These are phyloP conservation scores for Mycteria americana DNA, from an alignment of 2,797 vertebrate species.

Conservation along the genomic window DNA sequence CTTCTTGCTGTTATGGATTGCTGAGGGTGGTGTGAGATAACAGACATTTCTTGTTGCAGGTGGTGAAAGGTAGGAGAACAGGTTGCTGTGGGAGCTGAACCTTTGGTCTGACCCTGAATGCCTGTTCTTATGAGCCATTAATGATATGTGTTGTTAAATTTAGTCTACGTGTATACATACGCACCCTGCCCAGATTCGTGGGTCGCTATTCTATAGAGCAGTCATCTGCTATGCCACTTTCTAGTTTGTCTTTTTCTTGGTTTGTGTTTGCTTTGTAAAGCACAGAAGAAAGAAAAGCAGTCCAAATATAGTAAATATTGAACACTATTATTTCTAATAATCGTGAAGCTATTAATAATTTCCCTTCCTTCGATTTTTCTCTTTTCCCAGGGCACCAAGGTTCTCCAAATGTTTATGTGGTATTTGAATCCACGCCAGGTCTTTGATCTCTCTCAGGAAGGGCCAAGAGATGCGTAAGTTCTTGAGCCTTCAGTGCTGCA, in stretches of 20 bases:
- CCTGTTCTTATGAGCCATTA: not conserved
- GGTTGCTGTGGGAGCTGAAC: not conserved
- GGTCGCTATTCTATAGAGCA: not conserved
- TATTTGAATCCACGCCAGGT: slow-evolving; percentile 97
- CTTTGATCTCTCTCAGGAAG: slow-evolving; percentile 97
- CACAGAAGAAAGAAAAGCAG: not conserved
- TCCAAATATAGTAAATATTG: not conserved
- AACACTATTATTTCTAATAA: not conserved
- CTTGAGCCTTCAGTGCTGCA: not conserved
- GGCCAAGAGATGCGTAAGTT: slow-evolving; percentile 96
- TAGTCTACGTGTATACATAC: not conserved
- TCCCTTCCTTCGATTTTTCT: not conserved
- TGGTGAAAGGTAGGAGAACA: not conserved
- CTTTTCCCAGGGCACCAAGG: slow-evolving; percentile 88
- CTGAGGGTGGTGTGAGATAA: not conserved
- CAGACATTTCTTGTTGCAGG: not conserved
- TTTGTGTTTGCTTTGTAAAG: not conserved
- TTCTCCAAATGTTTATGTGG: slow-evolving; percentile 99
- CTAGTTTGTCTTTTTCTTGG: not conserved
- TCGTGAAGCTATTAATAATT: not conserved
- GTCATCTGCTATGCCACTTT: not conserved
- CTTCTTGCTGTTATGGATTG: not conserved
- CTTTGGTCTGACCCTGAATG: not conserved
- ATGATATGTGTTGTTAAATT: not conserved
- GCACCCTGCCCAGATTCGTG: not conserved